Evolutionary conservation across 2,113 vertebrate species (phyloP).

Genomic region (Helogale parvula): DNA sequence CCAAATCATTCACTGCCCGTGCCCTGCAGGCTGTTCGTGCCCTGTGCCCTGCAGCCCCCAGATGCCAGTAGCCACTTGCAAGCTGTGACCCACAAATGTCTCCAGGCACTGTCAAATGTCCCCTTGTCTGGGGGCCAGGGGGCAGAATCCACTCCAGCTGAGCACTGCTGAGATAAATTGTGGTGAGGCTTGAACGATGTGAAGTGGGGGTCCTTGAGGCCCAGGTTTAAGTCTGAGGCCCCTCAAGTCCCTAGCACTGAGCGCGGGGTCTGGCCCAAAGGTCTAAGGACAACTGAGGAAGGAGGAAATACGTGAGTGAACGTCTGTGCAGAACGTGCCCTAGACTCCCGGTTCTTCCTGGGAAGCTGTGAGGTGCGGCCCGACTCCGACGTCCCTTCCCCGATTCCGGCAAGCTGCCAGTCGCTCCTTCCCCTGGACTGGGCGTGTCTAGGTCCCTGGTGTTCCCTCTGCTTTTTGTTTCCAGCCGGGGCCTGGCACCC

Average conservation of each 20-base stretch:
- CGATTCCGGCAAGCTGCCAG: not conserved
- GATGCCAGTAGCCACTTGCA: not conserved
- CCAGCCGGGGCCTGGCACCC: not conserved
- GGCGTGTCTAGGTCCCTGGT: not conserved
- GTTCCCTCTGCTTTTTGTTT: not conserved
- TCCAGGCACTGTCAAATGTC: not conserved
- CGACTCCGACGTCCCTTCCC: not conserved
- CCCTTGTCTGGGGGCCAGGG: not conserved
- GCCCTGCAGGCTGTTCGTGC: no score
- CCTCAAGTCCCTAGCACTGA: not conserved
- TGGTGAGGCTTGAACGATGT: not conserved
- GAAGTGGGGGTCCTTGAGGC: not conserved
- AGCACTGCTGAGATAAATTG: not conserved
- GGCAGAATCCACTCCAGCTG: not conserved
- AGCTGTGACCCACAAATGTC: not conserved
- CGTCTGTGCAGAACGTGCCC: no score
- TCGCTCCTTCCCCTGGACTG: not conserved
- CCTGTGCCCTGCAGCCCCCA: fast-evolving
- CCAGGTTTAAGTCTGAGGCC: not conserved
- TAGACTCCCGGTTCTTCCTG: not conserved
- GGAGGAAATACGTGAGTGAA: not conserved
- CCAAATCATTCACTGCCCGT: not conserved
- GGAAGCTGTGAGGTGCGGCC: not conserved
- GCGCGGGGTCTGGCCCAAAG: not conserved
- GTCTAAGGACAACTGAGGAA: not conserved